Percentiles rank a stretch among this genome's conserved stretches.
These are phyloP conservation scores for Triops cancriformis DNA, from an alignment of 1,140 invertebrate species.

Conservation along the genomic window DNA sequence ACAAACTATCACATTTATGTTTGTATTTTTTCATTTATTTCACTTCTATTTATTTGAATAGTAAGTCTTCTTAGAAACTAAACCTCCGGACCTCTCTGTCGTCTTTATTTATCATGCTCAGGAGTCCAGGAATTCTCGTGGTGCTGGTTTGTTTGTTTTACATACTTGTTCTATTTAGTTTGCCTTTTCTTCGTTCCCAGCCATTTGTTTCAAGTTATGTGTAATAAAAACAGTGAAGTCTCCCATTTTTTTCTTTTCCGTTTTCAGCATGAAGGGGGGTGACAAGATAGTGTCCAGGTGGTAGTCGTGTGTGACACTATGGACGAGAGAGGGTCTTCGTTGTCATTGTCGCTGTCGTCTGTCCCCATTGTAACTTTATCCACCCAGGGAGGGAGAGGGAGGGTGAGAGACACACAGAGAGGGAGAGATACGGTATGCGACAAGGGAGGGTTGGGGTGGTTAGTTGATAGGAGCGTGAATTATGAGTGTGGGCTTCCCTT, in stretches of 20 bases:
- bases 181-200: not conserved
- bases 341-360: not conserved
- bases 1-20: too few species aligned
- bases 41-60: too few species aligned
- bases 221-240: too few species aligned
- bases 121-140: too few species aligned
- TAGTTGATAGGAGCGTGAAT: slow-evolving; percentile 3
- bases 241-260: too few species aligned
- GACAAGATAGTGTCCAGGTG: slow-evolving; percentile 2
- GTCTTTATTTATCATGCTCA: too few species aligned
- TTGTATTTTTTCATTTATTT: too few species aligned
- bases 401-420: not conserved
- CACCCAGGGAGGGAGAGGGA: not conserved
- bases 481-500: not conserved
- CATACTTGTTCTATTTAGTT: not conserved
- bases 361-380: not conserved
- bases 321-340: not conserved
- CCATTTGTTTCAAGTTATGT: too few species aligned
- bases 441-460: not conserved
- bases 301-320: not conserved
- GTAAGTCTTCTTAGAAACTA: too few species aligned
- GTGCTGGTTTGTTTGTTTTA: not conserved
- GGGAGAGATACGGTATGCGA: not conserved
- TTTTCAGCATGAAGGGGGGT: not conserved
- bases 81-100: too few species aligned